Base-by-base conservation (phyloP, 2,797 vertebrate species). In the Acanthurus tractus region DNA sequence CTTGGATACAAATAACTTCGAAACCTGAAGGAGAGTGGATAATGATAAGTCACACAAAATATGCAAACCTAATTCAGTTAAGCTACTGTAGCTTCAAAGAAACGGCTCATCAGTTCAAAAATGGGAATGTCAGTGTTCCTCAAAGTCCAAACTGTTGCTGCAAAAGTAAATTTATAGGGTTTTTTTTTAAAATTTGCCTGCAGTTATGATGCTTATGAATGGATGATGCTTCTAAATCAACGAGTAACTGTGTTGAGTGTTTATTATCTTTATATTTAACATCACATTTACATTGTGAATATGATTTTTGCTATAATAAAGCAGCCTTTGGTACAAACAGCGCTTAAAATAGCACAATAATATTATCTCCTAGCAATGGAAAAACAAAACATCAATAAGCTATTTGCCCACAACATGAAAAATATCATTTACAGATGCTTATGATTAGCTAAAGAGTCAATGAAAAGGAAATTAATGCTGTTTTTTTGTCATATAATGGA, bases 1-100 rank as follows among this genome's bases (percentile, higher is more conserved):
- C 34, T 38, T 22, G 8, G 34, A 67, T 48, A 53, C n/a, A 73
- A 61, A 61, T 42, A 57, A 49, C 56, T 78, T 76, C n/a, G 72
- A 63, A 76, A 63, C 20, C 45, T 38, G 45, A 54, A 23, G 11
- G 1, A 50, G 23, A 48, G 6, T n/a, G 44, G 25, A 53, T 70
- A 56, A 61, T 64, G 14, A 56, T 73, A 66, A 65, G 72, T 73
- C 57, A 46, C 23, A 54, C 54, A 23, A 71, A 74, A 69, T 50
- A 38, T 29, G 29, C 40, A 80, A 77, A 46, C 13, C 1, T 49
- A 48, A 70, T 70, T 73, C 7, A 72, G 22, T 62, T 45, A 17
- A 18, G 13, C 10, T 48, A 78, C 70, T 15, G 5, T 22, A 14
- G 29, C 36, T 69, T 76, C 49, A 77, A 76, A 81, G 52, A 68